A percentile compares a stretch with the other conserved stretches of the same genome.
phyloP scores from a whole-genome alignment of 1,140 invertebrate genomes.

The Drosophila bocki region DNA sequence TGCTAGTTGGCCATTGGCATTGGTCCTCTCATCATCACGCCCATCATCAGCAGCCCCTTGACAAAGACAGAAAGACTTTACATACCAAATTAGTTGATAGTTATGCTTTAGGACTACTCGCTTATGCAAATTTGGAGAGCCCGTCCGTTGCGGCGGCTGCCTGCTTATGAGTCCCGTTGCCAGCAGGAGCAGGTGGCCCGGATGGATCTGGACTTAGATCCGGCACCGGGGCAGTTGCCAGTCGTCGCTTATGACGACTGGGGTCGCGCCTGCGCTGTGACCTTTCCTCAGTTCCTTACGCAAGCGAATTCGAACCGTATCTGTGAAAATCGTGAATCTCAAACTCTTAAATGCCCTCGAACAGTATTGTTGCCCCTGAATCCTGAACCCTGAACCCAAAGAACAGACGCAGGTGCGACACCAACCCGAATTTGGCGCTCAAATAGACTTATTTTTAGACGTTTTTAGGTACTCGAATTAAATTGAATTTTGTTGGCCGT shows the following conservation, averaged over 20 bases:
- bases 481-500: slow-evolving; percentile 61
- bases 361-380: slow-evolving; percentile 39
- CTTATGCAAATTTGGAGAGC: slow-evolving; percentile 69
- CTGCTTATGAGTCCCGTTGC: slow-evolving; percentile 71
- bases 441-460: slow-evolving; percentile 84
- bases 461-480: slow-evolving; percentile 75
- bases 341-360: slow-evolving; percentile 21
- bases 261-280: slow-evolving; percentile 52
- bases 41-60: slow-evolving; percentile 47
- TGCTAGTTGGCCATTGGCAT: slow-evolving; percentile 60
- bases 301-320: slow-evolving; percentile 50
- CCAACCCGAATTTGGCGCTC: slow-evolving; percentile 78
- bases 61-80: slow-evolving; percentile 80
- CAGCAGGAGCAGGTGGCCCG: slow-evolving; percentile 40
- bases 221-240: slow-evolving; percentile 18
- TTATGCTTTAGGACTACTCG: slow-evolving; percentile 73
- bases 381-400: slow-evolving; percentile 1
- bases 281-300: slow-evolving; percentile 45
- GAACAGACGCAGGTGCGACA: slow-evolving; percentile 53
- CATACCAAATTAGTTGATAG: slow-evolving; percentile 82
- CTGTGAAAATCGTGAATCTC: slow-evolving; percentile 51
- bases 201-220: slow-evolving; percentile 3
- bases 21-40: slow-evolving; percentile 42
- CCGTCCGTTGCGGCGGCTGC: slow-evolving; percentile 34
- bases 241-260: slow-evolving; percentile 41